phyloP scores from a whole-genome alignment of 2,888 invertebrate species.

The Julus scandinavius region DNA sequence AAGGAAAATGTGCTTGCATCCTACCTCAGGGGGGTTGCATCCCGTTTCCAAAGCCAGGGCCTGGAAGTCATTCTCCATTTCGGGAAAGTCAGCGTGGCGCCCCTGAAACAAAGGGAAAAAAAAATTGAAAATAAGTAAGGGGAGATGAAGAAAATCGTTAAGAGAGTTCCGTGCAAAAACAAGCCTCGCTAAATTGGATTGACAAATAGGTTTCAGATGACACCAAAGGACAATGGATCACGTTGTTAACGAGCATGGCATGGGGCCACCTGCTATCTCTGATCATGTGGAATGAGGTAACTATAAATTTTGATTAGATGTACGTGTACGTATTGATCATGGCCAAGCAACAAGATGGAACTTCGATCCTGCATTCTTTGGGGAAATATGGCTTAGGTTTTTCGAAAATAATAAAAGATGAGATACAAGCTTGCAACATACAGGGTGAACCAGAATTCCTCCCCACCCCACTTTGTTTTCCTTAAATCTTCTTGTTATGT shows the following conservation, averaged over 20 bases:
- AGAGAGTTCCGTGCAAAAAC: neutral
- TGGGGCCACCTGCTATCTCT: slow-evolving; percentile 9
- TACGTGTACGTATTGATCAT: slow-evolving; percentile 6
- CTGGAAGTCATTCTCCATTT: slow-evolving; percentile 61
- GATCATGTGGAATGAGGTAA: slow-evolving; percentile 16
- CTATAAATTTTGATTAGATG: slow-evolving; percentile 35
- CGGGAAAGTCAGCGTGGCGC: slow-evolving; percentile 60
- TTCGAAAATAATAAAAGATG: neutral
- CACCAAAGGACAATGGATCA: slow-evolving; percentile 39
- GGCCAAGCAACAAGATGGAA: neutral
- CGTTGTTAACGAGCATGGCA: slow-evolving; percentile 30
- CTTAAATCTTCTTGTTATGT: no score
- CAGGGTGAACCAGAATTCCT: neutral
- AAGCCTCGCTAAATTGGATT: slow-evolving; percentile 15
- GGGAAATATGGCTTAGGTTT: neutral
- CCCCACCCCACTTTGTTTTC: neutral
- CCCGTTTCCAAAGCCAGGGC: slow-evolving; percentile 61
- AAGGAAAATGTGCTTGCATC: slow-evolving; percentile 46
- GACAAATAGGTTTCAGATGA: slow-evolving; percentile 39
- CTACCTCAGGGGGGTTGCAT: slow-evolving; percentile 59
- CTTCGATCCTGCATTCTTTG: slow-evolving; percentile 29
- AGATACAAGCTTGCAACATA: no score
- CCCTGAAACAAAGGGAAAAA: slow-evolving; percentile 27
- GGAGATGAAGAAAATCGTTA: slow-evolving; percentile 28
- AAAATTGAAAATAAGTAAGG: slow-evolving; percentile 20